Base-by-base conservation (phyloP, 1,140 invertebrate genomes). In the Lucilia sericata region DNA sequence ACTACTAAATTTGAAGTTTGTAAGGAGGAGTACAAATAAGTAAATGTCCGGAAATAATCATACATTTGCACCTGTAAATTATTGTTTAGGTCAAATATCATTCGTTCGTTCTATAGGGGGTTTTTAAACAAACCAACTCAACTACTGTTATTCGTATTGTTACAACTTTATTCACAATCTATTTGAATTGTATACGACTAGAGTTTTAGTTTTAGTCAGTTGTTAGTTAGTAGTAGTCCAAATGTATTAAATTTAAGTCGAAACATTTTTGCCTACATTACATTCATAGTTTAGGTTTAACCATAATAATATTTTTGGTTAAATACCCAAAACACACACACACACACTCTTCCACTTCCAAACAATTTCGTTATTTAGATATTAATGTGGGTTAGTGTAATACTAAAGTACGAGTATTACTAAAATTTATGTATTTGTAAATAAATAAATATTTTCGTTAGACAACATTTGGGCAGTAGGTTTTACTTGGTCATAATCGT, bases 51-150 rank as follows among this genome's bases (percentile, higher is more conserved):
- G 84, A 84, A 84, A 82, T 84, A 74, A 82, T 82, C 80, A 81
- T 82, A 82, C 80, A 70, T 84, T 84, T 82, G 80, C 84, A 84
- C 81, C 84, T 81, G 84, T 84, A 82, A 84, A 84, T 82, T 84
- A 84, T 84, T 78, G 60, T 81, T 49, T 81, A 21, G 70, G 80
- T 60, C 55, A 74, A 74, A 78, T 81, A 84, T 47, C 78, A 70
- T 82, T 65, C 83, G 34, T 42, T 19, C 42, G 42, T 42, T 42
- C 42, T 42, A 42, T 42, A 30, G 25, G 14, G 36, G 82, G 13
- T 74, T 13, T 17, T 30, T 30, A 30, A 30, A 13, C 34, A 42
- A 17, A 42, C 2, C 0, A 42, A 10, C 42, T 42, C 42, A 42
- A 42, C 42, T 42, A 42, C 25, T 1, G 25, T 42, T 42, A 42